phyloP scores from a whole-genome alignment of 2,113 vertebrate species.

The Speoplatyrhinus poulsoni region DNA sequence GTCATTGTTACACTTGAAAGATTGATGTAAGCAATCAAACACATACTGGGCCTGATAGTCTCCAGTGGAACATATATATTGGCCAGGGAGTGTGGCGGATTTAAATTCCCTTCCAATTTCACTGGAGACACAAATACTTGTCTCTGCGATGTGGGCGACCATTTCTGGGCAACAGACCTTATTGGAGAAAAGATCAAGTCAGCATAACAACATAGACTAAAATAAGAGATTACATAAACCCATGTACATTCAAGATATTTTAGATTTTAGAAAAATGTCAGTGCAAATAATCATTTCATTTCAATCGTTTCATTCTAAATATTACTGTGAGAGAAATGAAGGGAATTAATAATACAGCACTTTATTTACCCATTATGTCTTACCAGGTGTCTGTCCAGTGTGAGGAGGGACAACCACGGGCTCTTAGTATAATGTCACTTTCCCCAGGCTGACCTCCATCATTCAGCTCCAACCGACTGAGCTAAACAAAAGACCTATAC shows the following conservation, averaged over 20 bases:
- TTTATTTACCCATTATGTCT: too few relatives aligned
- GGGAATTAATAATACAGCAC: too few relatives aligned
- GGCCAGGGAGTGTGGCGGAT: constrained; percentile 61
- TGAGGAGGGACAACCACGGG: too few relatives aligned
- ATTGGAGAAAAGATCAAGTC: neutral
- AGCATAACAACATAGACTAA: neutral
- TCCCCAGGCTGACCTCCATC: too few relatives aligned
- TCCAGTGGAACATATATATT: constrained; percentile 81
- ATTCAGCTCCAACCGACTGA: too few relatives aligned
- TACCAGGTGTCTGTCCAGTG: too few relatives aligned
- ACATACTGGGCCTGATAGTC: constrained; percentile 82
- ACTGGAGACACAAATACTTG: constrained; percentile 7
- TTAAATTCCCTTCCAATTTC: constrained; percentile 14
- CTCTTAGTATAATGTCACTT: too few relatives aligned
- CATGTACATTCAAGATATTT: too few relatives aligned
- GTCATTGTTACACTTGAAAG: neutral
- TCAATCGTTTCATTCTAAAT: too few relatives aligned
- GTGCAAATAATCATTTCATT: too few relatives aligned
- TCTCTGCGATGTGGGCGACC: constrained; percentile 22
- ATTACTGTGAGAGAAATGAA: too few relatives aligned
- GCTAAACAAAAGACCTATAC: neutral
- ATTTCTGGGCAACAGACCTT: constrained; percentile 35
- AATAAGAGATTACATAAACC: neutral
- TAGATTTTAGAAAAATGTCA: neutral
- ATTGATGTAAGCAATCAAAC: neutral